A percentile compares a stretch with the other conserved stretches of the same genome.
These are phyloP conservation scores for Diadumene lineata DNA, from an alignment of 92 coral and sea anemone genomes.

Conservation along the genomic window DNA sequence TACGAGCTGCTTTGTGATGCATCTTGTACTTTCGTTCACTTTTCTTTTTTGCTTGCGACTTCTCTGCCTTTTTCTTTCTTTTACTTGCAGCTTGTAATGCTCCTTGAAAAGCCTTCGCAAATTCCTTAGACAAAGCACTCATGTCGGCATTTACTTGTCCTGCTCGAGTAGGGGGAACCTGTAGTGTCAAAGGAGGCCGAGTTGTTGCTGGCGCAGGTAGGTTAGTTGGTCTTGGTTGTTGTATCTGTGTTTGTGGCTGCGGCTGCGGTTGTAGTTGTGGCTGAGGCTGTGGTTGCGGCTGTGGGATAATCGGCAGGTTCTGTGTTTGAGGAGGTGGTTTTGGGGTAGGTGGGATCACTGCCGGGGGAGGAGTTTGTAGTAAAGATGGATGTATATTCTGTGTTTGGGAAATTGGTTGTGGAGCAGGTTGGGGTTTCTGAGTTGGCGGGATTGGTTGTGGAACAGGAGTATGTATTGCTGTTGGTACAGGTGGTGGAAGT, in stretches of 20 bases:
- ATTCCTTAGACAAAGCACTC: slow-evolving; percentile 21
- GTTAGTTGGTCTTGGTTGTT: not conserved
- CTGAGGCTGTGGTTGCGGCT: not conserved
- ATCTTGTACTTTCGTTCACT: not conserved
- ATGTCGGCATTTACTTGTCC: not conserved
- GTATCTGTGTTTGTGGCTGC: not conserved
- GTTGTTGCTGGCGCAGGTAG: not conserved
- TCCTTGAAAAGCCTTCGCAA: slow-evolving; percentile 24
- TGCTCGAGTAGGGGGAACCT: too few relatives aligned
- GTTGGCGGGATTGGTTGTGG: slow-evolving; percentile 1
- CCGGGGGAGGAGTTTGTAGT: not conserved
- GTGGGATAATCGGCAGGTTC: not conserved
- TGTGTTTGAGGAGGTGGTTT: not conserved
- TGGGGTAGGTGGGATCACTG: not conserved
- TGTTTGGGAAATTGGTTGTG: not conserved
- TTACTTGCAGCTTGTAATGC: slow-evolving; percentile 21
- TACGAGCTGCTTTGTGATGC: not conserved
- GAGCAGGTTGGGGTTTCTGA: not conserved
- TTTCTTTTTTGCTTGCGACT: slow-evolving; percentile 1
- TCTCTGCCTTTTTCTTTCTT: not conserved
- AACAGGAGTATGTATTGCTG: not conserved
- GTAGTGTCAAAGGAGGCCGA: too few relatives aligned
- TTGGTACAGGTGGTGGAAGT: not conserved
- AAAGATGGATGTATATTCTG: not conserved
- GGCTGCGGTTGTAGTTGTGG: not conserved